A percentile compares a stretch with the other conserved stretches of the same genome.
These are phyloP conservation scores for Lasaia peninsularis DNA, from an alignment of 1,140 invertebrate species.

Conservation along the genomic window DNA sequence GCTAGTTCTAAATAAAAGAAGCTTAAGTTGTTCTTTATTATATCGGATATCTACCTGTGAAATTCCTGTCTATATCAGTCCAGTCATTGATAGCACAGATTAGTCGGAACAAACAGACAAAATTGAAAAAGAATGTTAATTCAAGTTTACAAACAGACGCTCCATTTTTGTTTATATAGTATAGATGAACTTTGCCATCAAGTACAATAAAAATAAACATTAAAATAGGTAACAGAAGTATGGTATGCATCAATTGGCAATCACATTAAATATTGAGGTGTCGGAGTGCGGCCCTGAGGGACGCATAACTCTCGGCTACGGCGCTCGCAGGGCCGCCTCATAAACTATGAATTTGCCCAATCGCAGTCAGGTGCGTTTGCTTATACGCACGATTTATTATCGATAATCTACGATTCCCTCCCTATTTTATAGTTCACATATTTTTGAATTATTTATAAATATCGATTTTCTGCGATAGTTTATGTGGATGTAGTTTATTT, in stretches of 20 bases:
- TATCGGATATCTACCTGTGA: too few species aligned
- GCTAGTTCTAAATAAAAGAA: too few species aligned
- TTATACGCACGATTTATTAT: slow-evolving; percentile 58
- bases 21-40: too few species aligned
- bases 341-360: slow-evolving; percentile 67
- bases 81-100: too few species aligned
- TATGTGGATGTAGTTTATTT: not conserved
- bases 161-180: too few species aligned
- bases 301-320: slow-evolving; percentile 53
- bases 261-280: slow-evolving; percentile 57
- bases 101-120: too few species aligned
- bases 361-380: slow-evolving; percentile 64
- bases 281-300: slow-evolving; percentile 43
- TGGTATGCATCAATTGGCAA: slow-evolving; percentile 3
- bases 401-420: slow-evolving; percentile 34
- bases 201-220: not conserved
- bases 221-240: not conserved
- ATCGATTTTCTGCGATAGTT: slow-evolving; percentile 21
- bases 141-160: too few species aligned
- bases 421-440: slow-evolving; percentile 39
- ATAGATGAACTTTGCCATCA: not conserved
- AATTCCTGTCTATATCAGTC: too few species aligned
- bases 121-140: too few species aligned
- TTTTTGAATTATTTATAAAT: slow-evolving; percentile 43
- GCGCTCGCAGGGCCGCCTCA: slow-evolving; percentile 51